Base-by-base conservation (phyloP, 2,797 vertebrate species). In the Pteronotus mesoamericanus region DNA sequence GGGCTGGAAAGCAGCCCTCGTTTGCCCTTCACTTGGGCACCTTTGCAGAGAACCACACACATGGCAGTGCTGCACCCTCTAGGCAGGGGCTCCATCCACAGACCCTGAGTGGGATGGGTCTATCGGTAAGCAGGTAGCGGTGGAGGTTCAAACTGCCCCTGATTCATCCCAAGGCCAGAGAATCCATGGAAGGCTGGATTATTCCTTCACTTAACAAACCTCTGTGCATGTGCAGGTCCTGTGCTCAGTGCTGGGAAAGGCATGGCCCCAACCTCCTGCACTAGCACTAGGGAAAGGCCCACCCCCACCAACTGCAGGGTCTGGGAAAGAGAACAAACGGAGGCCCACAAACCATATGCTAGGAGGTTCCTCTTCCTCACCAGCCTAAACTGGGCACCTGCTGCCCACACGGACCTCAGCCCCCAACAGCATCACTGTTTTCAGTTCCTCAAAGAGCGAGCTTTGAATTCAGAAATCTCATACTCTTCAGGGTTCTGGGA, bases 1-100 rank as follows among this genome's bases (percentile, higher is more conserved):
- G 5, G 71, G 37, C 3, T 80, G 55, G 61, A 85, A 82, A 64
- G 44, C 32, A 77, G 68, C n/a, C 18, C 55, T 8, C 0, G 1
- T 32, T 3, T 55, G 14, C 22, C 19, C 29, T 34, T 68, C 24
- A 10, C 39, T 0, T 6, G 9, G 29, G 37, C 22, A 46, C 29
- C 57, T 68, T n/a, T 26, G 16, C 2, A 79, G 42, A 44, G 42
- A 10, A 32, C 6, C 32, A 53, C 12, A 16, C 0, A 24, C n/a
- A n/a, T n/a, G n/a, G 53, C 37, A 4, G 24, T 26, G 64, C n/a
- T 16, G 0, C 7, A 32, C 3, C 21, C 46, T 72, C 44, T 9
- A 1, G 21, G 8, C 12, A 18, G 1, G 14, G 55, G 46, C 55
- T 46, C 34, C 1, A 5, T 5, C n/a, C 61, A 1, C 0, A 4